Percentiles rank a stretch among this genome's conserved stretches.
Conservation (phyloP, 2,113 vertebrate genomes). For the Nothocercus julius region DNA sequence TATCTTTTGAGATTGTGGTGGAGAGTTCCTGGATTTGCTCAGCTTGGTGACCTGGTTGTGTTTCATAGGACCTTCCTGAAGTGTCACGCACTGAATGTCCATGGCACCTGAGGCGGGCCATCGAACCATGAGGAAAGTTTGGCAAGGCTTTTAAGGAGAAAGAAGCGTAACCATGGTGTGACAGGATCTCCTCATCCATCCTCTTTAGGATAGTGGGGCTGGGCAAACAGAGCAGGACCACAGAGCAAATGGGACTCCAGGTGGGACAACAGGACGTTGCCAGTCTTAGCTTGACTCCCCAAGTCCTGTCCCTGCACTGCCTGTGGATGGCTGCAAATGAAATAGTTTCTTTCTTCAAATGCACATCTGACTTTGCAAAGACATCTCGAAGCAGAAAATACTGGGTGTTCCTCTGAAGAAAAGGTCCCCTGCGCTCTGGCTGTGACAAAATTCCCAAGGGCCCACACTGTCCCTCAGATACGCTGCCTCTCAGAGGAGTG, state of each 20-base stretch:
- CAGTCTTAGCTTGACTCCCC: neutral
- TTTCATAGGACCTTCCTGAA: neutral
- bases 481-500: neutral
- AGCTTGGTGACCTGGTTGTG: neutral
- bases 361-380: neutral
- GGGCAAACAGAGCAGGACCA: neutral
- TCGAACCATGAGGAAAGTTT: neutral
- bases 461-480: neutral
- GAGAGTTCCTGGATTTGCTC: neutral
- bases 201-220: neutral
- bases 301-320: neutral
- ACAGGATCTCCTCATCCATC: neutral
- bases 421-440: neutral
- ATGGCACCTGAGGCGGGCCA: neutral
- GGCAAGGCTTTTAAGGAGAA: neutral
- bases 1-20: neutral
- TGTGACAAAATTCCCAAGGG: neutral
- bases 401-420: neutral
- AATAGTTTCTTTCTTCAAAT: neutral
- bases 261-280: fast-evolving
- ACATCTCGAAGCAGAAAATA: neutral
- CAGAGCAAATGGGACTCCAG: neutral
- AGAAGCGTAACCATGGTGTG: neutral
- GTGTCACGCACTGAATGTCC: neutral
- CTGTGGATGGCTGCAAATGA: neutral